Evolutionary conservation across 1,140 invertebrate species (phyloP).

Genomic region (Paraescarpia echinospica): DNA sequence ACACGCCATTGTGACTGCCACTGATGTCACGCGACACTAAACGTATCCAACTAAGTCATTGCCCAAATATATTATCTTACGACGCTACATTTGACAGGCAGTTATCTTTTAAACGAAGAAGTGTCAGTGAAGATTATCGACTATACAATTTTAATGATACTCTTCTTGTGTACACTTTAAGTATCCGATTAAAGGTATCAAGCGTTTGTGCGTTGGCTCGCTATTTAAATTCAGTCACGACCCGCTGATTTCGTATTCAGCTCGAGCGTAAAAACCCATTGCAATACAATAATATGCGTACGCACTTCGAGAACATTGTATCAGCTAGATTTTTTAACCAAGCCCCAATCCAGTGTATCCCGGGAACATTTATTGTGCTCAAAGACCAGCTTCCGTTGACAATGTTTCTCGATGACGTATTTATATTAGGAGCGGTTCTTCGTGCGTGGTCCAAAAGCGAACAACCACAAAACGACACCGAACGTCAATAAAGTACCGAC

Average conservation of each 20-base stretch:
- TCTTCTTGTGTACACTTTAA: background rate
- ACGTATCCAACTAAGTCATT: slow-evolving; percentile 10
- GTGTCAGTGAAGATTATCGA: background rate
- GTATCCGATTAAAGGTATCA: background rate
- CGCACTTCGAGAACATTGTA: background rate
- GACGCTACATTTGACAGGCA: background rate
- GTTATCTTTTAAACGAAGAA: background rate
- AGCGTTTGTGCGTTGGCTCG: background rate
- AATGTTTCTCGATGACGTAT: background rate
- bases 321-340: background rate
- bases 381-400: background rate
- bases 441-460: background rate
- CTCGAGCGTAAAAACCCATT: too few relatives aligned
- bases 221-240: background rate
- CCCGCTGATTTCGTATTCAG: background rate
- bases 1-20: background rate
- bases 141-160: background rate
- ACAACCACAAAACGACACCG: background rate
- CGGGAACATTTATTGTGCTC: background rate
- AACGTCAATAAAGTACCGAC: background rate
- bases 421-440: background rate
- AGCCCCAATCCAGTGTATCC: background rate
- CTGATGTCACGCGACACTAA: background rate
- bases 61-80: background rate
- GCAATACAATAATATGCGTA: too few relatives aligned